phyloP scores from a whole-genome alignment of 2,888 invertebrate genomes.

The Cistogaster globosa region DNA sequence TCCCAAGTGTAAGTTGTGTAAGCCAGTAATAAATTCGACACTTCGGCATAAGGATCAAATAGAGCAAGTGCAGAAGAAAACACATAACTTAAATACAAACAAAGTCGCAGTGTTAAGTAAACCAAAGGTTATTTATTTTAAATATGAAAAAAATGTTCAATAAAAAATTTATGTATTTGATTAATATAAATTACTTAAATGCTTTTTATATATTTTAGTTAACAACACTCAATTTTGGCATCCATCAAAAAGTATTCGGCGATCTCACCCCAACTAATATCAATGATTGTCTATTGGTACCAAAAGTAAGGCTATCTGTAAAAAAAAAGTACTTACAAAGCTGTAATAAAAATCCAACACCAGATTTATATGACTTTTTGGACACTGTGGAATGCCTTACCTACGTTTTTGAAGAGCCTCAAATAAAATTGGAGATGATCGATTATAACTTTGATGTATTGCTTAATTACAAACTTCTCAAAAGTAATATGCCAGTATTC shows the following conservation, averaged over 20 bases:
- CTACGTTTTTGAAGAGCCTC: constrained; percentile 4
- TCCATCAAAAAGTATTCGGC: constrained; percentile 28
- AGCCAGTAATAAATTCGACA: constrained; percentile 3
- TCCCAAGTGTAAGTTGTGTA: not conserved
- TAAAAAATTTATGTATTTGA: no score
- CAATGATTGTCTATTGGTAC: constrained; percentile 45
- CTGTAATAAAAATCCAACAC: constrained; percentile 9
- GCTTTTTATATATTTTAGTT: constrained; percentile 23
- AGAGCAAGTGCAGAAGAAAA: constrained; percentile 12
- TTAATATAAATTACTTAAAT: no score
- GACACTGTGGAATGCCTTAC: not conserved
- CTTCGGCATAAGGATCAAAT: constrained; percentile 16
- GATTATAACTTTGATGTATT: constrained; percentile 36
- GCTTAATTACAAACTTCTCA: not conserved
- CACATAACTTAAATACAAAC: not conserved
- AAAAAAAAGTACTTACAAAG: constrained; percentile 20
- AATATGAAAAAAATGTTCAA: no score
- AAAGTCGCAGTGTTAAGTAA: not conserved
- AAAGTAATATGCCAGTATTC: no score
- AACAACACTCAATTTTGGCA: constrained; percentile 38
- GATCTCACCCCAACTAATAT: constrained; percentile 46
- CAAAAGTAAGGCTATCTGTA: constrained; percentile 9
- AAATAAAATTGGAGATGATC: not conserved
- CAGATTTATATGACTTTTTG: constrained; percentile 40
- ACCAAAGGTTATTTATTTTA: constrained; percentile 12